Base-by-base conservation (phyloP, 1,140 invertebrate species). In the Drosophila auraria region DNA sequence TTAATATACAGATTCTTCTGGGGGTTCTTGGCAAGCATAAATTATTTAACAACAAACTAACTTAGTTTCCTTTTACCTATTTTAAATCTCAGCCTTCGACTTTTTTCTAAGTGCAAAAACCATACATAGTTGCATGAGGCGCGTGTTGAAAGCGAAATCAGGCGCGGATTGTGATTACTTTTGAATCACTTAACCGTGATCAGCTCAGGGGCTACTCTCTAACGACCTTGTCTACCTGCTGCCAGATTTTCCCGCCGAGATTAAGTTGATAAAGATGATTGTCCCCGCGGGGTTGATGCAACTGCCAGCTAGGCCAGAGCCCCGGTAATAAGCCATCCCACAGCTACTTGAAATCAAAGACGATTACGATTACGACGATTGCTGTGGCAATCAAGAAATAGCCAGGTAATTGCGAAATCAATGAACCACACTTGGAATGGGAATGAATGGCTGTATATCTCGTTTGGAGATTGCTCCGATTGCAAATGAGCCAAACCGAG, bases 61-160 rank as follows among this genome's bases (percentile, higher is more conserved):
- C 8, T 0, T 12, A 30, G 4, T 6, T 17, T 30, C 15, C 15
- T n/a, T 27, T 5, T 11, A 11, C 2, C 11, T 6, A n/a, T 11
- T 17, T 0, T 17, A 27, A 27, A 17, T 17, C 15, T 12, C 2
- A 12, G 25, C 9, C 9, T 17, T 0, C 12, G 2, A 17, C 1
- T 23, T 17, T 23, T 56, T 20, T 56, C 9, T 0, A 23, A 38
- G 53, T 56, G 53, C 53, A 15, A 6, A 1, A 40, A 9, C 33
- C 20, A 38, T 56, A 56, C 54, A 38, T 56, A 56, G 78, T 87
- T 89, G 83, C 83, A 87, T 87, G 81, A 61, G 69, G 64, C 56
- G 54, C 69, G 70, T 63, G 82, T 76, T 82, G 82, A 84, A 90
- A 89, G 86, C 86, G 86, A 89, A 89, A 89, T 82, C 84, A 65